Base-by-base conservation (phyloP, 1,140 invertebrate genomes). In the Papilio polytes region DNA sequence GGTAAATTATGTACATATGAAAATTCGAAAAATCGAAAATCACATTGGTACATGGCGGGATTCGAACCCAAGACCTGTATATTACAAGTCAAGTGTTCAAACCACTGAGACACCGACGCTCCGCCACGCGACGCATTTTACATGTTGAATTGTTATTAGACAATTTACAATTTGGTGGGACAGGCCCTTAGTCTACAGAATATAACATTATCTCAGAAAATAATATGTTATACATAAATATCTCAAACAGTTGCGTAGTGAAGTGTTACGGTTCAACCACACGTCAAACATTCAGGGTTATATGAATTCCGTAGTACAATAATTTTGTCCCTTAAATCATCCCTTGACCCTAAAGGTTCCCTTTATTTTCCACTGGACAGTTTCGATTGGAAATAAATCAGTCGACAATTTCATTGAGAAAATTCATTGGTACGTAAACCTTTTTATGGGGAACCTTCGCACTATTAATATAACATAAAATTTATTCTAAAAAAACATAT, bases 331-430 rank as follows among this genome's bases (percentile, higher is more conserved):
- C 44, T 51, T 51, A 76, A 76, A 48, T 76, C 74, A 76, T 76
- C 13, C 44, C 44, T 20, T 76, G 74, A 76, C 74, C 74, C 74
- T 22, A 31, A 48, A 76, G 46, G 41, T 51, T 74, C 73, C 73
- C 73, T 66, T 66, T 66, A 66, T 66, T 66, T 66, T 66, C 63
- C 12, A 66, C 22, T 31, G 63, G 22, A 66, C 63, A 51, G 41
- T 22, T 74, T 74, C 46, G 73, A 74, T 74, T 44, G n/a, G 12
- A 48, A 10, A 74, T 74, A 74, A 74, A 74, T 74, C 73, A 74
- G 73, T 10, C 73, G 41, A 26, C 73, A 46, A 46, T 74, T 74
- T 48, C 73, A 46, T 74, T 26, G 41, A 74, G 73, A 48, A 74
- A 74, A 74, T 74, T 74, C 44, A 74, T 74, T 48, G 41, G 73